Percentiles rank a stretch among this genome's conserved stretches.
These are phyloP conservation scores for Schizaphis graminum DNA, from an alignment of 2,888 invertebrate genomes.

Conservation along the genomic window DNA sequence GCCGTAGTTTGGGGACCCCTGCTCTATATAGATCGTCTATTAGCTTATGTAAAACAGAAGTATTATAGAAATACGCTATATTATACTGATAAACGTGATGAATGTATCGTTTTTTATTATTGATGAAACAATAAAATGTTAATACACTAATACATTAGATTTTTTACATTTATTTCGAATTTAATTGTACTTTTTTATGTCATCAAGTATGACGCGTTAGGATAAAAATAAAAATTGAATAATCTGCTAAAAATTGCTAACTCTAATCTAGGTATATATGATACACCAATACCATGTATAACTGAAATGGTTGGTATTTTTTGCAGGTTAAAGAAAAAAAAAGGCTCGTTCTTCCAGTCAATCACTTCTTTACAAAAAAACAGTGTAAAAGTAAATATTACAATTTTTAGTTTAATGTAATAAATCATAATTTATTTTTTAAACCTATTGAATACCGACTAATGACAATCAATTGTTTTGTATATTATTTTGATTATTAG, in stretches of 20 bases:
- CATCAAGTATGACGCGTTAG: neutral
- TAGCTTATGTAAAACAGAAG: neutral
- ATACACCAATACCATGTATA: neutral
- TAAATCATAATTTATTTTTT: neutral
- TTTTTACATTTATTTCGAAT: neutral
- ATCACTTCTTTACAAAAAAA: slow-evolving; percentile 96
- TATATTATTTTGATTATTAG: slow-evolving; percentile 34
- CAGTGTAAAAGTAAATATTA: slow-evolving; percentile 84
- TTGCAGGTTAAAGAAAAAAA: slow-evolving; percentile 91
- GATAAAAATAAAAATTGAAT: neutral
- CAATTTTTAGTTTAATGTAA: slow-evolving; percentile 15
- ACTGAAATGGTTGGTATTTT: slow-evolving; percentile 57
- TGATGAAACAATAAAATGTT: neutral
- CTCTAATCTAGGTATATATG: neutral
- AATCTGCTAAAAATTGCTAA: neutral
- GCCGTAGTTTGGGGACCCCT: too few relatives aligned
- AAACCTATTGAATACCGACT: neutral
- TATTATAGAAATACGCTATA: neutral
- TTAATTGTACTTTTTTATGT: neutral
- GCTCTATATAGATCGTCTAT: neutral
- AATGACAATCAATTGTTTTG: neutral
- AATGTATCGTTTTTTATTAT: neutral
- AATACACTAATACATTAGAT: neutral
- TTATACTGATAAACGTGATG: neutral
- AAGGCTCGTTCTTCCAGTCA: slow-evolving; percentile 95